Evolutionary conservation across 1,140 invertebrate genomes (phyloP).

Genomic region (Drosophila kurseongensis): DNA sequence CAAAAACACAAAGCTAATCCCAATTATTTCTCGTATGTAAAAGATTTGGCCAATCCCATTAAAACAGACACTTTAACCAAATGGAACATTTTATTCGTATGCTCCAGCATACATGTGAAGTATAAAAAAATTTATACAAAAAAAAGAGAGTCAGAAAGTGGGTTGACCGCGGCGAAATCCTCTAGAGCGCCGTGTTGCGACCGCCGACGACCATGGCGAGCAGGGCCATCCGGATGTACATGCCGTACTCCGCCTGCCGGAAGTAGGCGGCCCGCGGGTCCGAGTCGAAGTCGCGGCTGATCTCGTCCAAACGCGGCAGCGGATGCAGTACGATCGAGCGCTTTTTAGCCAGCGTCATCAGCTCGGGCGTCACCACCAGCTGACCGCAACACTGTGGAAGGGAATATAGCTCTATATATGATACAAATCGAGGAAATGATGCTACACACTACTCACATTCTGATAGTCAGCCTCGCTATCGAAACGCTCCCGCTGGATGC

Average conservation of each 20-base stretch:
- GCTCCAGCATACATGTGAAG: background rate
- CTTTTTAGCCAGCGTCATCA: slow-evolving; percentile 97
- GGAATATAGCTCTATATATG: background rate
- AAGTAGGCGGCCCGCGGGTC: slow-evolving; percentile 99
- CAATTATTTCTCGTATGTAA: too few species aligned
- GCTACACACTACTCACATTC: slow-evolving; percentile 80
- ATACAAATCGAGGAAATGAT: background rate
- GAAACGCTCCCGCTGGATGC: slow-evolving; percentile 98
- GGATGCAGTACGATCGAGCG: slow-evolving; percentile 99
- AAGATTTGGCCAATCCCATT: too few species aligned
- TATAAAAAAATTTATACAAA: slow-evolving; percentile 7
- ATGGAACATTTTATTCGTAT: slow-evolving; percentile 6
- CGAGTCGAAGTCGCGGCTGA: slow-evolving; percentile 96
- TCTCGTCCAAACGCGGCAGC: slow-evolving; percentile 97
- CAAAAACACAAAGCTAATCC: too few species aligned
- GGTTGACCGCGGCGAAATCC: background rate
- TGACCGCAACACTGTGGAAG: slow-evolving; percentile 89
- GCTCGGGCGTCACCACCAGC: slow-evolving; percentile 95
- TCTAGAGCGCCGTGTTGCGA: slow-evolving; percentile 53
- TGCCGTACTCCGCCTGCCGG: slow-evolving; percentile 98
- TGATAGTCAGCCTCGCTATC: slow-evolving; percentile 93
- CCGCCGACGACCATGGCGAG: slow-evolving; percentile 94
- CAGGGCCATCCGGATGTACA: slow-evolving; percentile 99
- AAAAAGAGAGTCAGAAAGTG: background rate
- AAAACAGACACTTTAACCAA: background rate